Evolutionary conservation across 1,140 invertebrate species (phyloP), one percentile per base, ranked within the genome.

Genomic region (Monomorium pharaonis): DNA sequence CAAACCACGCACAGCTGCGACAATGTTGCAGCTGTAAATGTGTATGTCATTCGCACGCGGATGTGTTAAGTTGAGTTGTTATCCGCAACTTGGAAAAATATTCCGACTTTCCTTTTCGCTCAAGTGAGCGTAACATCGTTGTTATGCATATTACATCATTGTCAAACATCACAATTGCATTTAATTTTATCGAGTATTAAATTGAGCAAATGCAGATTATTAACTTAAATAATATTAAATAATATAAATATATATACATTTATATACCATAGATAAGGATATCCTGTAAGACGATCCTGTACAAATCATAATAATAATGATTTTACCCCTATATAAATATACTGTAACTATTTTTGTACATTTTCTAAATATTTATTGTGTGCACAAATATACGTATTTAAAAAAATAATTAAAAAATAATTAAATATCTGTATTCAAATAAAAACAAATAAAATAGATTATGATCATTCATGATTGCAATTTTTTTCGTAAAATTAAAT

Each of bases 71-170:
- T 27, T 27, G 16, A 65, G 44, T 67, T 78, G 60, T 10, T 30
- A 69, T 80, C 62, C 30, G 30, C n/a, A 80, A 42, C 62, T 67
- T 24, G 30, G n/a, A 80, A 67, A 80, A 80, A 69, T 69, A 69
- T 69, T 80, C 44, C 7, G 5, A 80, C 42, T 80, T 80, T 54
- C 62, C 44, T 30, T 80, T 80, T 80, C n/a, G 62, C 21, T 78
- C 30, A 33, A 10, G 37, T 37, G 24, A 44, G n/a, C 58, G 18
- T 54, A 69, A 78, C 75, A 63, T 65, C 42, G 44, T 65, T 62
- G 42, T 44, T 47, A 54, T 33, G 24, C 42, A 44, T 27, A 30
- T 76, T 76, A 60, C 24, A 47, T 56, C 24, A 62, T 30, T 63
- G 21, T 75, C 33, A 58, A 77, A 56, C 21, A 37, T 47, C 27